Base-by-base conservation (phyloP, 2,797 vertebrate species). In the Otus scops region DNA sequence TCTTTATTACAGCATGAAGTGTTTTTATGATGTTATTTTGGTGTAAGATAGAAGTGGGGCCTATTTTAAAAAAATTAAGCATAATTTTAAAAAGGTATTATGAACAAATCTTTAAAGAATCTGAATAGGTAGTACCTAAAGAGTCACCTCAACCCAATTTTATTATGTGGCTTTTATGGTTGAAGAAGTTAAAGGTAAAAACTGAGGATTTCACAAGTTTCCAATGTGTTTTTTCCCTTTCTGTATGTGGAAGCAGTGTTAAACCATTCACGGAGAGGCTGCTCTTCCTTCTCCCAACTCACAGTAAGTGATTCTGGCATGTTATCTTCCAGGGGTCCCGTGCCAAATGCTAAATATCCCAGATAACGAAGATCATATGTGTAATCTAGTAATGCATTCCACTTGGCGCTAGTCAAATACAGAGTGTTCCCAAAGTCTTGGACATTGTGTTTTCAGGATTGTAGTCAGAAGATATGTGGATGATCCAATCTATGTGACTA, bases 331-430 rank as follows among this genome's bases (percentile, higher is more conserved):
- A 80, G 87, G 48, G 71, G 32, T 85, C 81, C 67, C 28, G 7
- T 91, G 89, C 96, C 93, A 96, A 95, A 81, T 78, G 68, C 88
- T 96, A 94, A 97, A 85, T 92, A 97, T 89, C 94, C 87, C 92
- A 91, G 96, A 96, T 97, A 97, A 96, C 83, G 23, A 94, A 95
- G 91, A 85, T 96, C 90, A 85, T 87, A 89, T 88, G 75, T 96
- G 70, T 95, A 97, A 85, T 96, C 93, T 96, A 95, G 85, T 93
- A 89, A 96, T 89, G 38, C 51, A 64, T 97, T 94, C 91, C 73
- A 90, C 67, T 96, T 94, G 88, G 93, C 78, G 1, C 28, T 63
- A 60, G 38, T 81, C 88, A 96, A 95, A 93, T 89, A 94, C 88
- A 94, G 27, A 83, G 56, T 91, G 67, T 97, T 94, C 84, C 87